Conservation (phyloP, 2,888 invertebrate genomes). For the Napeogenes inachia region DNA sequence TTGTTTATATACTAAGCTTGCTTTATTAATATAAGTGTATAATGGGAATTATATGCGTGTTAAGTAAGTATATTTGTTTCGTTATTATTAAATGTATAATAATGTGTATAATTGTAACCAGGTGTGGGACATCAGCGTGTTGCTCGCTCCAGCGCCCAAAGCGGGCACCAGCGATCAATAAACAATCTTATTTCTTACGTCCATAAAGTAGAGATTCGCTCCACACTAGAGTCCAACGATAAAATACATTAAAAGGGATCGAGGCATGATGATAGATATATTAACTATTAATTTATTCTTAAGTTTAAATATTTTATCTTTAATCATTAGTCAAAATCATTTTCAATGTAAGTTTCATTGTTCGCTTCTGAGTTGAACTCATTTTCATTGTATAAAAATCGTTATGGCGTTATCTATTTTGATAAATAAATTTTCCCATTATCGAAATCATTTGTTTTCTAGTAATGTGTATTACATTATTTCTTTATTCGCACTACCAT, state of each 20-base stretch:
- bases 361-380: not conserved
- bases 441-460: no score
- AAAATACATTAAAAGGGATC: not conserved
- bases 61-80: no score
- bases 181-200: slow-evolving; percentile 8
- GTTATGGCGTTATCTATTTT: no score
- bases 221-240: slow-evolving; percentile 9
- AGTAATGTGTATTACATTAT: no score
- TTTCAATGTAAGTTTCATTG: slow-evolving; percentile 17
- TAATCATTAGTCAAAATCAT: slow-evolving; percentile 17
- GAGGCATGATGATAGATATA: slow-evolving; percentile 8
- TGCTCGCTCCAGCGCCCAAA: slow-evolving; percentile 66
- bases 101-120: slow-evolving; percentile 5
- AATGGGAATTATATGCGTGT: no score
- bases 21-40: no score
- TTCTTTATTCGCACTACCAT: no score
- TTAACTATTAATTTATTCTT: slow-evolving; percentile 24
- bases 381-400: no score
- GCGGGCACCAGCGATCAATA: slow-evolving; percentile 52
- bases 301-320: slow-evolving; percentile 24
- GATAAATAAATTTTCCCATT: no score
- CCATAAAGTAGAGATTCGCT: slow-evolving; percentile 20
- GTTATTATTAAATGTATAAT: no score
- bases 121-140: slow-evolving; percentile 89
- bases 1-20: no score